Base-by-base conservation (phyloP, 2,888 invertebrate genomes). In the Meteorus cinctellus region DNA sequence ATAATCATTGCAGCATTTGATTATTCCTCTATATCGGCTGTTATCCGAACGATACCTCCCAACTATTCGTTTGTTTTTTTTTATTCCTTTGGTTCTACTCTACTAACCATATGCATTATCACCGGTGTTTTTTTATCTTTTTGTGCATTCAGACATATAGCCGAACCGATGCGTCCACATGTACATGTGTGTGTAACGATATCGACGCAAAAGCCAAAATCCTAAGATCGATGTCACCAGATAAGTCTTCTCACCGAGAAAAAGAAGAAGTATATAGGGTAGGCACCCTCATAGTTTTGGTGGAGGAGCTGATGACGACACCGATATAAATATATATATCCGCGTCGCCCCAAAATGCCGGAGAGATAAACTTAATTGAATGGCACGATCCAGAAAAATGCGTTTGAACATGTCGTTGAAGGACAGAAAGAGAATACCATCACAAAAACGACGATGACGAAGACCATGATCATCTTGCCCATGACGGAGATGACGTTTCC, bases 281-380 rank as follows among this genome's bases (percentile, higher is more conserved):
- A 62, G 72, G 45, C 65, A 24, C 45, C 41, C 65, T 65, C n/a
- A 5, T 19, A 19, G 19, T n/a, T 24, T 60, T 70, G 27, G 55
- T 48, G 45, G 70, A 73, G 63, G 72, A 78, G 41, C 79, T 78
- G 77, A 79, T 79, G 79, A 75, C 76, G 76, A 79, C 77, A 78
- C 74, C 78, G 76, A 78, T 78, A 79, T 29, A 31, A 27, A 65
- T 68, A 27, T 24, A 45, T 55, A 67, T 78, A 77, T 79, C 80
- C 75, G 82, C 80, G 82, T 81, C 82, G 77, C 82, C 79, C 82
- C 77, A 78, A 80, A 80, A 79, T 77, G 79, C 79, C 73, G 65
- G 63, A 74, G 75, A 86, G 86, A 86, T 86, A 86, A 86, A 86
- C 83, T 86, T 86, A 86, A 86, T 86, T 86, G 86, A 86, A 86